phyloP scores from a whole-genome alignment of 2,113 vertebrate species.

The Pteruthius melanotis region DNA sequence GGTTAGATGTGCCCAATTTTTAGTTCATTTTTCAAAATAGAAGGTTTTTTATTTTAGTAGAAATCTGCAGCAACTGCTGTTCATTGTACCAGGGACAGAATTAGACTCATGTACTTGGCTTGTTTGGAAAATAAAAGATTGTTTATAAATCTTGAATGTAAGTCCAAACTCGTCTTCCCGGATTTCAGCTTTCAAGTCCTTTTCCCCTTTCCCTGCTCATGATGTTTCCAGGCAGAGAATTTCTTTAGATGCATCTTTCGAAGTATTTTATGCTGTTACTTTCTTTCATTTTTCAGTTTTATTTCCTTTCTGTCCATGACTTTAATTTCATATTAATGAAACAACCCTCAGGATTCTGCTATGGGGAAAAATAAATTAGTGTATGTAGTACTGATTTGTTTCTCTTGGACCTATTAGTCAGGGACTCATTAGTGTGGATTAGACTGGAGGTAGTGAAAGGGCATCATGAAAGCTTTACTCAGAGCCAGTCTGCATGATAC shows the following conservation, averaged over 20 bases:
- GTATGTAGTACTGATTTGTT: background rate
- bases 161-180: background rate
- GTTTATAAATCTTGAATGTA: background rate
- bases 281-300: background rate
- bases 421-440: background rate
- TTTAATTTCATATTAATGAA: background rate
- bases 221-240: background rate
- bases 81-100: background rate
- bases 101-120: background rate
- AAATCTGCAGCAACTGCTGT: background rate
- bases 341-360: background rate
- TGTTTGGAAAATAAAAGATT: background rate
- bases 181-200: background rate
- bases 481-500: background rate
- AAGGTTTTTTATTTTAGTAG: background rate
- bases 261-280: background rate
- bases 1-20: background rate
- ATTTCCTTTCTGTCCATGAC: background rate
- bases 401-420: background rate
- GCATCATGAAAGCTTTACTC: background rate
- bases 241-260: background rate
- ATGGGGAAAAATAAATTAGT: background rate
- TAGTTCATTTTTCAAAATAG: background rate
- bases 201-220: background rate
- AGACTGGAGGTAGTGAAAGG: background rate